These are phyloP conservation scores for Melanocharis versteri DNA, from an alignment of 2,113 vertebrate genomes.

Conservation along the genomic window DNA sequence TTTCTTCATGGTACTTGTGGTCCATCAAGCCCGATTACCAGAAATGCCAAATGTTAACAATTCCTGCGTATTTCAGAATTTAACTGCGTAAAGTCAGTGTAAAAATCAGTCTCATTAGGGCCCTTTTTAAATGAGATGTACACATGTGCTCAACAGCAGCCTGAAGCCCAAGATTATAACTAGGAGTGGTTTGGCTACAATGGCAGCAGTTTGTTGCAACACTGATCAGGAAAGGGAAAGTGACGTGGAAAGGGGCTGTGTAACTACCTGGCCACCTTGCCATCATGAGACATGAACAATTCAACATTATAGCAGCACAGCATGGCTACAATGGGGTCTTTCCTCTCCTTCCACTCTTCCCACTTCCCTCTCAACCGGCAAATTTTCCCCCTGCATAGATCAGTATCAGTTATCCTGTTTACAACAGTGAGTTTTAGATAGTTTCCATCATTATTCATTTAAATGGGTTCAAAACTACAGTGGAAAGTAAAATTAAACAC, in stretches of 20 bases:
- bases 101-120: background rate
- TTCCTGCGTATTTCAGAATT: background rate
- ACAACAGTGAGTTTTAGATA: background rate
- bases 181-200: background rate
- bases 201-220: background rate
- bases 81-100: background rate
- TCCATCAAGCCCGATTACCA: background rate
- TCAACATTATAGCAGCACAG: background rate
- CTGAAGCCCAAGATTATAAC: background rate
- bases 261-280: too few species aligned
- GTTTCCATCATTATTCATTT: background rate
- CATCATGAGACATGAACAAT: background rate
- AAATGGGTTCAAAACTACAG: background rate
- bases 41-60: background rate
- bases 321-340: background rate
- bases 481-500: background rate
- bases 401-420: background rate
- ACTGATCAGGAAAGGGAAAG: background rate
- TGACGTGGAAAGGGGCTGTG: background rate
- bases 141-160: accelerated
- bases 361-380: background rate
- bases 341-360: background rate
- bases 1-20: background rate
- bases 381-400: background rate
- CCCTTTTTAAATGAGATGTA: background rate